A percentile compares a stretch with the other conserved stretches of the same genome.
Conservation (phyloP, 2,888 invertebrate genomes). For the Cylloceria caligata region DNA sequence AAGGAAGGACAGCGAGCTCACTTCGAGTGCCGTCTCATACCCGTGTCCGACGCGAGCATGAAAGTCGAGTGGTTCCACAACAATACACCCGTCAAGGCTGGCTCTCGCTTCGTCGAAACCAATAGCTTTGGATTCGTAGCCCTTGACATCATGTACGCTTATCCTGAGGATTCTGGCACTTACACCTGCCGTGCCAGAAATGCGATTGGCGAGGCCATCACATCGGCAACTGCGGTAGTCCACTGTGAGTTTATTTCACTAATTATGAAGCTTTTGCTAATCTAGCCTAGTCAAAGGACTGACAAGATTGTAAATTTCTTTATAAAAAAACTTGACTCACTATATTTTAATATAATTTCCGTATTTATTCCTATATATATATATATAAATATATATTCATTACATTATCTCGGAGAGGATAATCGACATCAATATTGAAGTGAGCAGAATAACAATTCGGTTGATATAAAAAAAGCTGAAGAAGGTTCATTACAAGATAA, state of each 20-base stretch:
- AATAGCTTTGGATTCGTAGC: constrained; percentile 99
- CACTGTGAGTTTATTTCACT: constrained; percentile 87
- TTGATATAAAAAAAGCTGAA: too few relatives aligned
- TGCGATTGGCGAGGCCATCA: constrained; percentile 96
- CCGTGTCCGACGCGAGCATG: constrained; percentile 96
- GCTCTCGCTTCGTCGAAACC: constrained; percentile 97
- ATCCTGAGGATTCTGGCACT: constrained; percentile 98
- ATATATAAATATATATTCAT: too few relatives aligned
- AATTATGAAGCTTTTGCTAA: neutral
- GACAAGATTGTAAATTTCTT: neutral
- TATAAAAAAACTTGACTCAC: too few relatives aligned
- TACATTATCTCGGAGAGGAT: too few relatives aligned
- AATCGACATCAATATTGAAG: too few relatives aligned
- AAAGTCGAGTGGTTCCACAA: constrained; percentile 98
- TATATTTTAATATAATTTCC: too few relatives aligned
- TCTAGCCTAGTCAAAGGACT: too few relatives aligned
- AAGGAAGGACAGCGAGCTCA: constrained; percentile 98
- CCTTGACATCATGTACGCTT: constrained; percentile 97
- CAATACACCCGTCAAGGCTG: constrained; percentile 94
- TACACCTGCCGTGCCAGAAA: constrained; percentile 98
- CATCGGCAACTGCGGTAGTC: constrained; percentile 94
- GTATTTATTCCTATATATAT: too few relatives aligned
- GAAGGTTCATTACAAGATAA: too few relatives aligned
- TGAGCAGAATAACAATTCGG: too few relatives aligned
- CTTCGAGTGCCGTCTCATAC: constrained; percentile 97